phyloP scores from a whole-genome alignment of 2,888 invertebrate genomes.

The Drosophila kuntzei region DNA sequence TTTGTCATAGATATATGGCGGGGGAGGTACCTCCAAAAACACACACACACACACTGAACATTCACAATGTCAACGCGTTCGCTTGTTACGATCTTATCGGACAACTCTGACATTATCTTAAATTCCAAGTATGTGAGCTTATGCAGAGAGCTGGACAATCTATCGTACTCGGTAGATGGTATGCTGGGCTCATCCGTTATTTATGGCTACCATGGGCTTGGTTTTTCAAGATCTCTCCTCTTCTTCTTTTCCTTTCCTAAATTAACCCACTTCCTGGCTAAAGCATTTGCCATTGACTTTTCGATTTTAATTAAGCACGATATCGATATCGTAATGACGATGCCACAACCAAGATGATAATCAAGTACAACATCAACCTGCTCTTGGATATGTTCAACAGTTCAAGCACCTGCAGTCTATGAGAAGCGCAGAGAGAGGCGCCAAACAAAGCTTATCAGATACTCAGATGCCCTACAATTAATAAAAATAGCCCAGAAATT shows the following conservation, averaged over 20 bases:
- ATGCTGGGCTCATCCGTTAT: constrained; percentile 67
- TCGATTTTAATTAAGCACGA: constrained; percentile 73
- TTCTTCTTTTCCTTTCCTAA: neutral
- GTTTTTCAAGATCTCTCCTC: neutral
- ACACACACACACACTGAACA: neutral
- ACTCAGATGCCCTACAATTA: neutral
- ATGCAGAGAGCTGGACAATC: constrained; percentile 40
- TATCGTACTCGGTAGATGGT: constrained; percentile 28
- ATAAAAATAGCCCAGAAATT: neutral
- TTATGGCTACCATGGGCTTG: constrained; percentile 54
- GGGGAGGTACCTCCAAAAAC: constrained; percentile 52
- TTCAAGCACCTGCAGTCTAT: neutral
- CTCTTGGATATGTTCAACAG: neutral
- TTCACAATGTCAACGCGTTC: constrained; percentile 41
- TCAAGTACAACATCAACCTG: constrained; percentile 68
- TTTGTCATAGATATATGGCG: constrained; percentile 66
- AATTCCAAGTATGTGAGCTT: constrained; percentile 43
- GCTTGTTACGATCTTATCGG: constrained; percentile 63
- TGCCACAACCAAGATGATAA: constrained; percentile 50
- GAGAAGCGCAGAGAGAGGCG: neutral
- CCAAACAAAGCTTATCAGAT: neutral
- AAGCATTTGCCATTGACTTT: constrained; percentile 20
- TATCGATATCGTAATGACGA: constrained; percentile 52
- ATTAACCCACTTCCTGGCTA: constrained; percentile 34
- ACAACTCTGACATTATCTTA: constrained; percentile 67